Percentiles rank a stretch among this genome's conserved stretches.
Conservation (phyloP, 35 echinoderm and acorn worm genomes). For the Apostichopus californicus region DNA sequence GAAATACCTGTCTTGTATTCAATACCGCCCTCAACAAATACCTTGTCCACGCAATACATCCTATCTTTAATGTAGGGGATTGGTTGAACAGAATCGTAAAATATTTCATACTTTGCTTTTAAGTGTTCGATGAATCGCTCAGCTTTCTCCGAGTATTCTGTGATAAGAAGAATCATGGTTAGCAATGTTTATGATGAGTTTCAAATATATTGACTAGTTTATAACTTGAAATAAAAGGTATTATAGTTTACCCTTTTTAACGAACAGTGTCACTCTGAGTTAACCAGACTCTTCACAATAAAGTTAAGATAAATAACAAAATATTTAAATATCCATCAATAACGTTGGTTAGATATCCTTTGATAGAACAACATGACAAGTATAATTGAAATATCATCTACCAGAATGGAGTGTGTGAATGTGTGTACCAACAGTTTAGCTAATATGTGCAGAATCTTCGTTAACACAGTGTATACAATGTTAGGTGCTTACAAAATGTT, state of each 20-base stretch:
- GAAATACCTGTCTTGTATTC: not conserved
- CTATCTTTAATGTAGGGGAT: slow-evolving; percentile 9
- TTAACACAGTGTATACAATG: not conserved
- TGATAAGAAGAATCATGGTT: too few relatives aligned
- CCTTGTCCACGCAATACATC: slow-evolving; percentile 10
- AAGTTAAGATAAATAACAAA: not conserved
- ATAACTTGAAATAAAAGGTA: not conserved
- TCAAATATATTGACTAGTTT: not conserved
- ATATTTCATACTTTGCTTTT: not conserved
- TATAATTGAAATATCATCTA: not conserved
- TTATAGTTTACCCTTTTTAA: not conserved
- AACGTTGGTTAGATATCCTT: not conserved
- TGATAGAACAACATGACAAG: not conserved
- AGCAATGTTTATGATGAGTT: not conserved
- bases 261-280: not conserved
- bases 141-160: too few relatives aligned
- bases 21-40: not conserved
- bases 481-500: not conserved
- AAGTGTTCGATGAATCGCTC: not conserved
- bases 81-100: not conserved
- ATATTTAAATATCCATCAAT: not conserved
- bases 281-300: not conserved
- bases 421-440: not conserved
- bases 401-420: not conserved
- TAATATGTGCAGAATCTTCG: not conserved